These are phyloP conservation scores for Oxyscelio sp. DNA, from an alignment of 2,888 invertebrate species.

Conservation along the genomic window DNA sequence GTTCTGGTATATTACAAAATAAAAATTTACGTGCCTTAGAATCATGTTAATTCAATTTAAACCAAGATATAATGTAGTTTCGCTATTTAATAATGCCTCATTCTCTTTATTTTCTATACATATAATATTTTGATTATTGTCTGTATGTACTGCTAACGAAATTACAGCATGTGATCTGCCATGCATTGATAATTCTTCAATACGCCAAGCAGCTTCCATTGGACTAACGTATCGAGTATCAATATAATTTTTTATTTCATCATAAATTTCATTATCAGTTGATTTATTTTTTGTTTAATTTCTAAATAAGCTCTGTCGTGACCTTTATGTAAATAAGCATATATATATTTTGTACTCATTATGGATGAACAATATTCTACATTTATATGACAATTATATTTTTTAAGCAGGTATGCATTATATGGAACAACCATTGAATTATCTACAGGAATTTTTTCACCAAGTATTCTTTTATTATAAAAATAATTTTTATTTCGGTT, in stretches of 20 bases:
- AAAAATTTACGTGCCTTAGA: constrained; percentile 19
- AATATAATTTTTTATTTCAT: constrained; percentile 45
- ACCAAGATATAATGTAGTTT: constrained; percentile 66
- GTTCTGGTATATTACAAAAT: constrained; percentile 39
- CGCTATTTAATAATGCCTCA: constrained; percentile 28
- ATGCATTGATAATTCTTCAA: constrained; percentile 66
- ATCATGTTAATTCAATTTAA: constrained; percentile 53
- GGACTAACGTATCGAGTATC: constrained; percentile 66
- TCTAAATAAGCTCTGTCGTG: background rate
- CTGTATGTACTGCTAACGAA: constrained; percentile 58
- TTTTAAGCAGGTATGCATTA: constrained; percentile 50
- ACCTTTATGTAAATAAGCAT: constrained; percentile 42
- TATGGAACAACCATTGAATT: constrained; percentile 23
- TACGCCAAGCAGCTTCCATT: constrained; percentile 74
- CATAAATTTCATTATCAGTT: background rate
- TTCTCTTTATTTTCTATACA: constrained; percentile 10
- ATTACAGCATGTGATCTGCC: constrained; percentile 61
- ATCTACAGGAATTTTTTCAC: background rate
- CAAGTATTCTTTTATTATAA: constrained; percentile 23
- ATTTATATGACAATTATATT: constrained; percentile 65
- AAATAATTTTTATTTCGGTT: background rate
- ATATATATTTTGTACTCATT: constrained; percentile 60
- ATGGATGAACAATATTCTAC: constrained; percentile 71
- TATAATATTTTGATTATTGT: constrained; percentile 64
- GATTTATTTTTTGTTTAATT: constrained; percentile 6